A percentile compares a stretch with the other conserved stretches of the same genome.
Evolutionary conservation across 1,140 invertebrate genomes (phyloP).

Genomic region (Procambarus virginalis): DNA sequence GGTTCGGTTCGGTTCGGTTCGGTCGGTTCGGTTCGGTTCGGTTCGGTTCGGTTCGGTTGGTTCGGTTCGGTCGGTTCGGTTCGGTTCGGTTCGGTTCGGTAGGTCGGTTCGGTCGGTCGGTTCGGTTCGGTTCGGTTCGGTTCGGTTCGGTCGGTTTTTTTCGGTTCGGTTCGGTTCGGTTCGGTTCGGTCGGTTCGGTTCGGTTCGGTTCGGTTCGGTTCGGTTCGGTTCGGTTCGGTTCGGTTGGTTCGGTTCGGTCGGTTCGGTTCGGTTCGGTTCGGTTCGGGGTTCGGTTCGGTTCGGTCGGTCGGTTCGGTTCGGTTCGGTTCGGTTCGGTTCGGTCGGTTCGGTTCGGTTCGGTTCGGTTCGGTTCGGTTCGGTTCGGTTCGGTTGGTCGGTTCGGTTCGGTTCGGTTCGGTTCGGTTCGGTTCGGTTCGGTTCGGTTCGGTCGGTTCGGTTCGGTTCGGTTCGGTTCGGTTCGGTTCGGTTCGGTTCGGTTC

Average conservation of each 20-base stretch:
- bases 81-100: too few relatives aligned
- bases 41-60: too few relatives aligned
- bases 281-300: too few relatives aligned
- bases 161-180: slow-evolving; percentile 62
- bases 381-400: too few relatives aligned
- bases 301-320: not conserved
- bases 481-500: slow-evolving; percentile 71
- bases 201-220: slow-evolving; percentile 71
- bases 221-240: slow-evolving; percentile 68
- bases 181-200: slow-evolving; percentile 71
- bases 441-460: slow-evolving; percentile 31
- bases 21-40: too few relatives aligned
- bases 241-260: slow-evolving; percentile 69
- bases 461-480: slow-evolving; percentile 11
- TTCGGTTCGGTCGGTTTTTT: slow-evolving; percentile 68
- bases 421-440: too few relatives aligned
- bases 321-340: slow-evolving; percentile 44
- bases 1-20: too few relatives aligned
- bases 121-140: slow-evolving; percentile 34
- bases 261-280: slow-evolving; percentile 67
- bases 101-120: too few relatives aligned
- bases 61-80: too few relatives aligned
- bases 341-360: slow-evolving; percentile 72
- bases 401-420: too few relatives aligned
- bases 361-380: slow-evolving; percentile 34